phyloP scores from a whole-genome alignment of 1,140 invertebrate species.

The Plectrocnemia conspersa region DNA sequence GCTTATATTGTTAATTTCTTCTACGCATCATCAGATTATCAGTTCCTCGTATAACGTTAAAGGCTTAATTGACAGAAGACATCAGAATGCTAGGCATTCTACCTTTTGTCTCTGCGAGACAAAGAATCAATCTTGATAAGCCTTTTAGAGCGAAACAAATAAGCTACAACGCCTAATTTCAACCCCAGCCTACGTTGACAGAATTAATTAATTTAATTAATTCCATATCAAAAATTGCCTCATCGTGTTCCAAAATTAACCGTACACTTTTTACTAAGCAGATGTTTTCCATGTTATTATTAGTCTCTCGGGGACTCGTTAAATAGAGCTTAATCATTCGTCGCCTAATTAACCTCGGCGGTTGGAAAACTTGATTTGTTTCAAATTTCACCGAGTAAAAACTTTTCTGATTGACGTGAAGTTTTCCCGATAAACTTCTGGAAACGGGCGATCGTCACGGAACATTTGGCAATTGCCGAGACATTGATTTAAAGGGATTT shows the following conservation, averaged over 20 bases:
- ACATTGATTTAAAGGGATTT: slow-evolving; percentile 21
- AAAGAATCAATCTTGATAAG: slow-evolving; percentile 16
- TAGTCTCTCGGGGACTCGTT: background rate
- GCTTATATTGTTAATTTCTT: no score
- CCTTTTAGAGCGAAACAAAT: slow-evolving; percentile 1
- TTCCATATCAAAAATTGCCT: no score
- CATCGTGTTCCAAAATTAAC: no score
- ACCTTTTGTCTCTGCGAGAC: background rate
- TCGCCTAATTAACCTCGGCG: slow-evolving; percentile 18
- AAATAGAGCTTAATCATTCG: slow-evolving; percentile 20
- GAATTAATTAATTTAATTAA: no score
- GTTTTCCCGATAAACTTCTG: slow-evolving; percentile 23
- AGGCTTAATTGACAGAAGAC: slow-evolving; percentile 16
- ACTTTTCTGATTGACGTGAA: slow-evolving; percentile 23
- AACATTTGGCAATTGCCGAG: slow-evolving; percentile 20
- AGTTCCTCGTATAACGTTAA: background rate
- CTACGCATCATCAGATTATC: slow-evolving; percentile 1
- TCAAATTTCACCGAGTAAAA: slow-evolving; percentile 16
- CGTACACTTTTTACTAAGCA: background rate
- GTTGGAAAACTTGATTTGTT: slow-evolving; percentile 26
- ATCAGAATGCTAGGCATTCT: slow-evolving; percentile 6
- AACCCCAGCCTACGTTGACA: no score
- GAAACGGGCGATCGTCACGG: slow-evolving; percentile 14
- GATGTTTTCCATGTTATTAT: background rate
- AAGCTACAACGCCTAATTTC: background rate